Evolutionary conservation across 2,888 invertebrate genomes (phyloP).

Genomic region (Bombyx huttoni): DNA sequence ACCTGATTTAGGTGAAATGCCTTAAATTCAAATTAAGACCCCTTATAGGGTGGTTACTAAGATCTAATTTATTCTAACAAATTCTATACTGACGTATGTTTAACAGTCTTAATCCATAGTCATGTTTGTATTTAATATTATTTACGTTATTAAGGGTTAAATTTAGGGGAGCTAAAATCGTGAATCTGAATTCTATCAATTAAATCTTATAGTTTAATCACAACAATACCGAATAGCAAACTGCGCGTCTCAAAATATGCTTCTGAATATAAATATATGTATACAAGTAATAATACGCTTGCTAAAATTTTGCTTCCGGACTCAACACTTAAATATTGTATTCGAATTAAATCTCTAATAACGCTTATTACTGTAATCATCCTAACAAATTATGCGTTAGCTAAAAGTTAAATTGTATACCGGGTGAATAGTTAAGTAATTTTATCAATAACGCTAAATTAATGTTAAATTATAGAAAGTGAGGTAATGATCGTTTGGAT

Average conservation of each 20-base stretch:
- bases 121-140: too few relatives aligned
- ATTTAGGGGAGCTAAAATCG: too few relatives aligned
- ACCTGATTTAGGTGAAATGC: too few relatives aligned
- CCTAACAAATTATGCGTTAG: slow-evolving; percentile 26
- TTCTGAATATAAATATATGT: not conserved
- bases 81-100: too few relatives aligned
- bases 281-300: too few relatives aligned
- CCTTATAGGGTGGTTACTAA: too few relatives aligned
- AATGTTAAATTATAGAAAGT: slow-evolving; percentile 1
- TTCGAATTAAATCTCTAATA: slow-evolving; percentile 21
- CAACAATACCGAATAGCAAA: not conserved
- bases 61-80: too few relatives aligned
- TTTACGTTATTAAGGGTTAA: too few relatives aligned
- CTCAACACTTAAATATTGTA: slow-evolving; percentile 20
- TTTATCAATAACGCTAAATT: not conserved
- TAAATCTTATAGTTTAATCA: not conserved
- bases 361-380: slow-evolving; percentile 20
- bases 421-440: slow-evolving; percentile 10
- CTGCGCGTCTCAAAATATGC: not conserved
- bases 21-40: too few relatives aligned
- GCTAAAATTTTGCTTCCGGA: slow-evolving; percentile 33
- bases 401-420: slow-evolving; percentile 21
- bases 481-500: not conserved
- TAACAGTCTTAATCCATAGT: too few relatives aligned
- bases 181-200: too few relatives aligned